Base-by-base conservation (phyloP, 1,140 invertebrate genomes). In the Triops longicaudatus region DNA sequence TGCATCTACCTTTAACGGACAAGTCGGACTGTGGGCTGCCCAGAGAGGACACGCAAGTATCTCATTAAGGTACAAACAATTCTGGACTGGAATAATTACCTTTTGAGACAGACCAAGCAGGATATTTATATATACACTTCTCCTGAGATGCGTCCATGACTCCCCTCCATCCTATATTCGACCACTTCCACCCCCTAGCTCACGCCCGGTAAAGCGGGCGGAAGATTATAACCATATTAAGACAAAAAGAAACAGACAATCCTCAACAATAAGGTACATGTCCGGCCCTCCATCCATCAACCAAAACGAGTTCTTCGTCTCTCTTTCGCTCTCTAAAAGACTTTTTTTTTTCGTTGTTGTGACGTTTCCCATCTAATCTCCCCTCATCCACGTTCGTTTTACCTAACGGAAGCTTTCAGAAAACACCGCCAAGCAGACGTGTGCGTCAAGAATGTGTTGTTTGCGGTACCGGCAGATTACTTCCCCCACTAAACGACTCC, bases 371-470 rank as follows among this genome's bases (percentile, higher is more conserved):
- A n/a, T 63, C 14, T 63, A 14, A 63, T 22, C 50, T 22, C n/a
- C 50, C 50, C 50, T 22, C 50, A 14, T 50, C 44, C 22, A 17
- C 14, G 17, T 63, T 63, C 22, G 14, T 63, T 22, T 22, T 63
- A 63, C 10, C 50, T 63, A 63, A 63, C 50, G 50, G 50, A 63
- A 63, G 50, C 50, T 63, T 63, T 63, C 22, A 63, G 50, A 63
- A 37, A 63, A 63, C 50, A 63, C 50, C 50, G 50, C 14, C 14
- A 17, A 63, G 50, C 50, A 63, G 50, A 63, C 50, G 50, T 63
- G n/a, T 63, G 50, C 50, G 50, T 63, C 50, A 63, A 63, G 50
- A 63, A 63, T 63, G 50, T 63, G 50, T 63, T 63, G 50, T 63
- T 37, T 37, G 31, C 17, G 50, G 50, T 9, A 17, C 50, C 50